Evolutionary conservation across 92 coral and sea anemone genomes (phyloP).

Genomic region (Zoanthus gigantus): DNA sequence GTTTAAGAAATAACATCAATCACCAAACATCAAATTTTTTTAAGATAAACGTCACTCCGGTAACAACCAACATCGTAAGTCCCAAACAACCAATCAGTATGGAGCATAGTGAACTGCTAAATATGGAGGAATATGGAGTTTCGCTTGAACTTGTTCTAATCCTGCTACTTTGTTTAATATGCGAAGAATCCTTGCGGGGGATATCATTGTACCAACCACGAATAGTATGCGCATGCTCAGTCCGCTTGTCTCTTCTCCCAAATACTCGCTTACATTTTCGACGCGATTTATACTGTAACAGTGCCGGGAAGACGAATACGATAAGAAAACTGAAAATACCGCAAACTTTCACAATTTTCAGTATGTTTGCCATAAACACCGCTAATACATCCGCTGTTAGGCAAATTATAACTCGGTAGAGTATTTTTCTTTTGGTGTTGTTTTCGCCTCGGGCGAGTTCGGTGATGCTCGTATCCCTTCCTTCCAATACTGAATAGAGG

Average conservation of each 20-base stretch:
- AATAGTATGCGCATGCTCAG: conserved; percentile 46
- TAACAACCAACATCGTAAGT: conserved; percentile 15
- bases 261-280: conserved; percentile 31
- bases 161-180: not conserved
- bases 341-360: conserved; percentile 35
- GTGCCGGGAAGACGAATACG: conserved; percentile 40
- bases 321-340: conserved; percentile 40
- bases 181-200: conserved; percentile 8
- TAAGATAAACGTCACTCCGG: conserved; percentile 19
- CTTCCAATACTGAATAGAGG: conserved; percentile 36
- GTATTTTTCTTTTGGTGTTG: conserved; percentile 35
- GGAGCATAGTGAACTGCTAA: conserved; percentile 32
- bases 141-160: not conserved
- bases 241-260: conserved; percentile 28
- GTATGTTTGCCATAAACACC: conserved; percentile 32
- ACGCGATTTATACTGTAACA: conserved; percentile 43
- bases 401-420: conserved; percentile 19
- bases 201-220: conserved; percentile 33
- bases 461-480: conserved; percentile 35
- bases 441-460: conserved; percentile 31
- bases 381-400: conserved; percentile 14
- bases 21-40: not conserved
- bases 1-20: not conserved
- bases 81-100: conserved; percentile 19
- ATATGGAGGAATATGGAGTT: conserved; percentile 33